Base-by-base conservation (phyloP, 2,888 invertebrate genomes). In the Eledona agricola region DNA sequence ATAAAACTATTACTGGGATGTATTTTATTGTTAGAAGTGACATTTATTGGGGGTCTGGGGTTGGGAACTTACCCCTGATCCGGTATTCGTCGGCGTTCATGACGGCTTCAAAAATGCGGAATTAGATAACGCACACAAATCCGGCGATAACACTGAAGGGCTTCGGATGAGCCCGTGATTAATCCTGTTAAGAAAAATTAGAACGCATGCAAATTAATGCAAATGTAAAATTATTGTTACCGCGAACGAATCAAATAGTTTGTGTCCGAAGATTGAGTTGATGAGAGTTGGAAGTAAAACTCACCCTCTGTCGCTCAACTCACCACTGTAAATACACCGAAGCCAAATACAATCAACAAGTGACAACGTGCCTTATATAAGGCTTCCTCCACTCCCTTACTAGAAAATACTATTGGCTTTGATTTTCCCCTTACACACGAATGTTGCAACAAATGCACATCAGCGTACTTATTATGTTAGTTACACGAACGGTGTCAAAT, bases 21-120 rank as follows among this genome's bases (percentile, higher is more conserved):
- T 63, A 57, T 52, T 57, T 57, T 60, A 51, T 53, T 40, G 53
- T 63, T 63, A 60, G 53, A 13, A 51, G 23, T 56, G 61, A 61
- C 61, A 19, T 57, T 61, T 61, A 63, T 55, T 20, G 28, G 12
- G 25, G 20, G 7, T n/a, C n/a, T n/a, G n/a, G 20, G 12, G 34
- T 22, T 1, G 13, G 7, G 26, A 37, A 73, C 79, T 79, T 71
- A 81, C 81, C 81, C 69, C 79, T 67, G 65, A 75, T 74, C 47
- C 81, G 74, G 66, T 81, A 81, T 71, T 82, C 80, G 51, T 77
- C 73, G 49, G 77, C 77, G 66, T 81, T 79, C 80, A 83, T 81
- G 10, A 9, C 12, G 25, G 19, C 10, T n/a, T n/a, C n/a, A n/a
- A n/a, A n/a, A n/a, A n/a, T n/a, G n/a, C n/a, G n/a, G n/a, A n/a